These are phyloP conservation scores for Saccostrea cuccullata DNA, from an alignment of 1,140 invertebrate species.

Conservation along the genomic window DNA sequence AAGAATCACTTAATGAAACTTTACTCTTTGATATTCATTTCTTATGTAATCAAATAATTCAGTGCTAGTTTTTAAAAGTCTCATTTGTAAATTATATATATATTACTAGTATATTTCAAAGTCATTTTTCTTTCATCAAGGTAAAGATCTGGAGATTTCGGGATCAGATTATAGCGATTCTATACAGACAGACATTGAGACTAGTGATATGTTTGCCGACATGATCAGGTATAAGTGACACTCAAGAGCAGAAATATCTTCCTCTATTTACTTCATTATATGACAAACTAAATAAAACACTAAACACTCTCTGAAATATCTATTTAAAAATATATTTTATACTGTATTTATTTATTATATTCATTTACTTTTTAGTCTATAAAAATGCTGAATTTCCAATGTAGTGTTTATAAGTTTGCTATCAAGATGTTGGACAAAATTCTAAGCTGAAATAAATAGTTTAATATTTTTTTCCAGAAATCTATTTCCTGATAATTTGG, in stretches of 20 bases:
- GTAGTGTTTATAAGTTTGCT: no score
- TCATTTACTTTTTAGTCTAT: no score
- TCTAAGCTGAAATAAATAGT: not conserved
- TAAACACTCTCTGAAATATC: no score
- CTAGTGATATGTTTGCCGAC: slow-evolving; percentile 51
- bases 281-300: no score
- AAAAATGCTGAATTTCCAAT: no score
- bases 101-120: no score
- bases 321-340: no score
- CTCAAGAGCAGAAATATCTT: not conserved
- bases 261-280: not conserved
- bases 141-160: not conserved
- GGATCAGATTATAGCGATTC: not conserved
- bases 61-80: no score
- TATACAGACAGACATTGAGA: slow-evolving; percentile 43
- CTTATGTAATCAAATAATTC: no score
- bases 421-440: not conserved
- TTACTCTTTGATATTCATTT: not conserved
- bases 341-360: no score
- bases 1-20: not conserved
- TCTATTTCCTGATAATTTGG: slow-evolving; percentile 54
- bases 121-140: not conserved
- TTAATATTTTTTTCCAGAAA: slow-evolving; percentile 43
- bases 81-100: no score
- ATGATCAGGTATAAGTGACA: slow-evolving; percentile 42